Conservation (phyloP, 2,888 invertebrate genomes). For the Ypsolopha sequella region DNA sequence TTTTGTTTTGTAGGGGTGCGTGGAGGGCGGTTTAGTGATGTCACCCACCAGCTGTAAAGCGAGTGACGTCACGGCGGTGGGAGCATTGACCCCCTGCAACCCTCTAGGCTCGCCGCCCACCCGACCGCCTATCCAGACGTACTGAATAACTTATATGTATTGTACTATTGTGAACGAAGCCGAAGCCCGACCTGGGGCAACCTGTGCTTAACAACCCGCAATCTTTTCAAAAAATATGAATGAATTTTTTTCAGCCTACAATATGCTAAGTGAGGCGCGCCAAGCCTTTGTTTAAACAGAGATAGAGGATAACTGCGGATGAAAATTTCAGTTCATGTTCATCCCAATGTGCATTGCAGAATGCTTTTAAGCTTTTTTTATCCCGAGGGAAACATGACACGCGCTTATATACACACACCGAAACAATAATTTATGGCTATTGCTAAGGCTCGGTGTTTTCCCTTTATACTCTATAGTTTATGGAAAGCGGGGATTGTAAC, state of each 20-base stretch:
- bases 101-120: slow-evolving; percentile 22
- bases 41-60: slow-evolving; percentile 60
- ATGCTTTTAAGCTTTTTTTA: too few species aligned
- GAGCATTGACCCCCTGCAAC: slow-evolving; percentile 53
- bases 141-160: slow-evolving; percentile 41
- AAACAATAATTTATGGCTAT: slow-evolving; percentile 8
- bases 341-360: too few species aligned
- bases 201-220: slow-evolving; percentile 18
- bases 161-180: slow-evolving; percentile 26
- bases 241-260: too few species aligned
- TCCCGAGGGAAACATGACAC: too few species aligned
- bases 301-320: not conserved
- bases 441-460: slow-evolving; percentile 6
- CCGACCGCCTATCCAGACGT: not conserved
- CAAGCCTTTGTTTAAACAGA: too few species aligned
- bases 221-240: too few species aligned
- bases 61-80: slow-evolving; percentile 59
- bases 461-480: slow-evolving; percentile 20
- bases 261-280: too few species aligned
- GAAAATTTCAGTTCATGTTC: not conserved
- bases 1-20: slow-evolving; percentile 36
- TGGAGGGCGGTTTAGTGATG: slow-evolving; percentile 45
- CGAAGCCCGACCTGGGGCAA: slow-evolving; percentile 53
- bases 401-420: not conserved
- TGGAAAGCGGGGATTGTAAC: slow-evolving; percentile 26